Conservation (phyloP, 2,113 vertebrate species). For the Poeciliopsis turrubarensis region DNA sequence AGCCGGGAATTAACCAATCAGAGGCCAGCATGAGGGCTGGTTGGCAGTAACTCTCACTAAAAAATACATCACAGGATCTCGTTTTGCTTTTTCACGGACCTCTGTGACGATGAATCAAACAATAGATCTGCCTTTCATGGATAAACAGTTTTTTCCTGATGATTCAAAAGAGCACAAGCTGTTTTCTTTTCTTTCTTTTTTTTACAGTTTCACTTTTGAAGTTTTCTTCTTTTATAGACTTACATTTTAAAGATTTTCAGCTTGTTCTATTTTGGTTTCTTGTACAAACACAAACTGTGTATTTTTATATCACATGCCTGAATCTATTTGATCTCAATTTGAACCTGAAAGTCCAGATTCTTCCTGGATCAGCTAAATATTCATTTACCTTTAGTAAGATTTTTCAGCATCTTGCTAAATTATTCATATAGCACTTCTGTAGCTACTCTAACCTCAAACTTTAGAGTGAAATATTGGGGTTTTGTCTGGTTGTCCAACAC, state of each 20-base stretch:
- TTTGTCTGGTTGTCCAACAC: neutral
- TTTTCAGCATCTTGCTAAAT: too few relatives aligned
- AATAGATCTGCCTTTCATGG: neutral
- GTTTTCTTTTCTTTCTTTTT: neutral
- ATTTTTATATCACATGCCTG: too few relatives aligned
- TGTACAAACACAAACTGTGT: too few relatives aligned
- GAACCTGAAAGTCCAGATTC: too few relatives aligned
- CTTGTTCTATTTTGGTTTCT: neutral
- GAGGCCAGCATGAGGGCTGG: neutral
- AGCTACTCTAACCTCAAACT: too few relatives aligned
- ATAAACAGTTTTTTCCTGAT: neutral
- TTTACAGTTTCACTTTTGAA: neutral
- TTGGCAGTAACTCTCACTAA: neutral
- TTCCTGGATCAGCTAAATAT: too few relatives aligned
- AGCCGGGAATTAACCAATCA: constrained; percentile 36
- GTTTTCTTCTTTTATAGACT: neutral
- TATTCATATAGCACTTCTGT: too few relatives aligned
- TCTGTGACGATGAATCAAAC: neutral
- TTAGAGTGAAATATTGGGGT: neutral
- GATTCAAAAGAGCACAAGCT: neutral
- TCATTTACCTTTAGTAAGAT: too few relatives aligned
- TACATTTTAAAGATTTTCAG: neutral
- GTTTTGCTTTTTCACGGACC: neutral
- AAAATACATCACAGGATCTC: neutral
- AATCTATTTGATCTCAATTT: too few relatives aligned